Evolutionary conservation across 2,888 invertebrate genomes (phyloP).

Genomic region (Xylocampa areola): DNA sequence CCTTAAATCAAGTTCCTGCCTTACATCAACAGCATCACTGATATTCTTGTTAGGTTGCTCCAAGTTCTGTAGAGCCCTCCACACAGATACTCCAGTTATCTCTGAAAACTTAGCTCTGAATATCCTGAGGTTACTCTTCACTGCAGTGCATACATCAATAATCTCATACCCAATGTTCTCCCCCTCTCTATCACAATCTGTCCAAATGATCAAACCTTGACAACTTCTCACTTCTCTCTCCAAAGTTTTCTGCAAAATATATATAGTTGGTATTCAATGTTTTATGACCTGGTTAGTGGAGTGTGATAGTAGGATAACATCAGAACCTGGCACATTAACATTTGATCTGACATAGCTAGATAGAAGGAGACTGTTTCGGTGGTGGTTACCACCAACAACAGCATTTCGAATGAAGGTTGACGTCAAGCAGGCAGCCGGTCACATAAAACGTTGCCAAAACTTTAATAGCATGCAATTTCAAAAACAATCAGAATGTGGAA

Average conservation of each 20-base stretch:
- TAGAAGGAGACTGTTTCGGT: no score
- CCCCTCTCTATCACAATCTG: conserved; percentile 99
- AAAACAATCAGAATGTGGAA: no score
- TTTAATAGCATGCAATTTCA: no score
- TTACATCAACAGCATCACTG: conserved; percentile 98
- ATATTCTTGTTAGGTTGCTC: conserved; percentile 94
- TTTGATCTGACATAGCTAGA: no score
- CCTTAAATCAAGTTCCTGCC: conserved; percentile 96
- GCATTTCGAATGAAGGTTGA: no score
- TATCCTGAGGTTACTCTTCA: conserved; percentile 92
- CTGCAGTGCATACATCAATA: conserved; percentile 95
- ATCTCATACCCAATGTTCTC: conserved; percentile 99
- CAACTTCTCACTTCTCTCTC: conserved; percentile 92
- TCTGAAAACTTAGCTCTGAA: conserved; percentile 98
- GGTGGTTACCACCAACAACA: no score
- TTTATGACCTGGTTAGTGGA: no score
- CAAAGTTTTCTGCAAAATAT: conserved; percentile 91
- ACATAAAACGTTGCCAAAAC: no score
- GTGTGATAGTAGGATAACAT: no score
- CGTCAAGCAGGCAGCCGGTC: no score
- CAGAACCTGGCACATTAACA: no score
- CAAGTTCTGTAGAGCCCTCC: conserved; percentile 94
- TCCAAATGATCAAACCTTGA: conserved; percentile 97
- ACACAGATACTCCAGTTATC: conserved; percentile 96
- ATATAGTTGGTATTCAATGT: no score